Evolutionary conservation across 2,888 invertebrate genomes (phyloP), one percentile per base, ranked within the genome.

Genomic region (Drymonia ruficornis): DNA sequence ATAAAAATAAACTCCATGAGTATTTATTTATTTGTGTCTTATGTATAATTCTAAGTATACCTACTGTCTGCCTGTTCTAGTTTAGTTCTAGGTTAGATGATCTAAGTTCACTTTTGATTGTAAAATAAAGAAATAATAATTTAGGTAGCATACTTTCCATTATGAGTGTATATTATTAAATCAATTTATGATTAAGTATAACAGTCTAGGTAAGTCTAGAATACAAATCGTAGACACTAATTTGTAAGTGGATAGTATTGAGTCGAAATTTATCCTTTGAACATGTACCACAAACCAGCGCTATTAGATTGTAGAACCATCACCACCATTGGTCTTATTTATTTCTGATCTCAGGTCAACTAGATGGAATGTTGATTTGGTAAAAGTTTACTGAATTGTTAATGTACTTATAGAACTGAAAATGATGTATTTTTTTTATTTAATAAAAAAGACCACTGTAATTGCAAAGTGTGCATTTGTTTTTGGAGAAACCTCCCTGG

Each of bases 351-450:
- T 90, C 89, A 86, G 86, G 83, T 84, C 82, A 83, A 85, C 85
- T 79, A 78, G 79, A 80, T 81, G 76, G 78, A 81, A 80, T 86
- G 88, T 90, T 90, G 84, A 89, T 87, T 89, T 89, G 87, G 86
- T 89, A 84, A 89, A 85, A 83, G 81, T 87, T 87, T 89, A 88
- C 89, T 87, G 86, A 87, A 87, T 84, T 89, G 90, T 89, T 91
- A 86, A 87, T 84, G 91, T 91, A 91, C 91, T 91, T 91, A 91
- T 89, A 90, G 86, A 90, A 87, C 85, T 88, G 86, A 88, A 84
- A 81, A 89, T 83, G 76, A 86, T 89, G 89, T 90, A 88, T 88
- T 90, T 89, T 91, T 90, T 89, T 89, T 87, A 87, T 88, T 88
- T 87, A 87, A 89, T 86, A 85, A 86, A 89, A 86, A 89, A 86